Evolutionary conservation across 2,888 invertebrate genomes (phyloP).

Genomic region (Leucozona laternaria): DNA sequence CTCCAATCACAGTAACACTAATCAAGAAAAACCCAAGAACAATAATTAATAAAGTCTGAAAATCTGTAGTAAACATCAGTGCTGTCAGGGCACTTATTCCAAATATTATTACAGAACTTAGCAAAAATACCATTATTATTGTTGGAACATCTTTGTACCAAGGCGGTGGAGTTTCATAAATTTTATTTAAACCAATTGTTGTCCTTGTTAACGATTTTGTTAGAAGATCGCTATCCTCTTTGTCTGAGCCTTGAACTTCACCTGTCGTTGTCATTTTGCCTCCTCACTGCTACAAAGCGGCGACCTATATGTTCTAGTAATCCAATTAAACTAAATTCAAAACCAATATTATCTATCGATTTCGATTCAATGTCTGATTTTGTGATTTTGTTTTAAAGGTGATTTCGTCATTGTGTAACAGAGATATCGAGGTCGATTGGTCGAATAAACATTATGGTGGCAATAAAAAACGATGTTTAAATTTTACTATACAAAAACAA

Average conservation of each 20-base stretch:
- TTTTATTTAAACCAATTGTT: not conserved
- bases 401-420: not conserved
- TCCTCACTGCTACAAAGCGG: not conserved
- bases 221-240: not conserved
- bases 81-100: conserved; percentile 8
- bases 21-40: conserved; percentile 30
- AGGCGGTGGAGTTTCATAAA: not conserved
- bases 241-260: conserved; percentile 2
- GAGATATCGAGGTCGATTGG: not conserved
- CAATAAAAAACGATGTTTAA: no score
- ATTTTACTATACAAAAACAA: no score
- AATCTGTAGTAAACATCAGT: conserved; percentile 3
- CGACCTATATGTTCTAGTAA: conserved; percentile 7
- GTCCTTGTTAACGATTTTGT: not conserved
- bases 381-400: conserved; percentile 28
- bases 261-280: not conserved
- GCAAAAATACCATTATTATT: not conserved
- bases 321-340: conserved; percentile 34
- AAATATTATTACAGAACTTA: not conserved
- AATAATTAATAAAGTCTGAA: not conserved
- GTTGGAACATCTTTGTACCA: not conserved
- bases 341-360: conserved; percentile 6
- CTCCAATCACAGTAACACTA: not conserved
- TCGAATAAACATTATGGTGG: not conserved
- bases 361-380: conserved; percentile 4